Evolutionary conservation across 64 coral and sea anemone species (phyloP), one percentile per base, ranked within the genome.

Genomic region (Pocillopora damicornis): DNA sequence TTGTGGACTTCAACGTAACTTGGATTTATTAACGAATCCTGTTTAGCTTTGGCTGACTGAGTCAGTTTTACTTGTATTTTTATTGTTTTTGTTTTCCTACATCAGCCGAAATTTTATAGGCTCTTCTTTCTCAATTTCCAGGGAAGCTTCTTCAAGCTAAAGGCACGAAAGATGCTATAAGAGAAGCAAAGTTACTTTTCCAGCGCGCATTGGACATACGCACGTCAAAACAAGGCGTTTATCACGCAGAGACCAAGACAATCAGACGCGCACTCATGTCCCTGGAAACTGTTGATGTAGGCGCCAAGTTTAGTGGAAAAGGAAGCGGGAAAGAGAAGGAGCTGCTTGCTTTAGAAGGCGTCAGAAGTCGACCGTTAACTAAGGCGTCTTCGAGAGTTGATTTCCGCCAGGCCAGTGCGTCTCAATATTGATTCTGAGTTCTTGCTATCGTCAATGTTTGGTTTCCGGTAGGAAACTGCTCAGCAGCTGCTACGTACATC

Each of bases 161-260:
- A 63, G 74, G 76, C 37, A 91, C 83, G 15, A 95, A 94, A 79
- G 96, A 95, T 58, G 88, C 93, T 0, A 88, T 68, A 63, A 71
- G 59, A 60, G 97, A 99, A 86, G 91, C 93, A 10, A 88, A 89
- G 37, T 59, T 83, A 20, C 88, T 93, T 20, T 74, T 95, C 7
- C 97, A 99, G 62, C 87, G 93, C 13, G 87, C 97, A 23, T 60
- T 99, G 23, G 97, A 99, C 79, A 99, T 99, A 80, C 88, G 88
- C 17, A 90, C 97, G 18, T 37, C 88, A 60, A 87, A 95, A 37
- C 79, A 95, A 34, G 97, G 97, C 0, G 90, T 99, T n/a, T 95
- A 99, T 58, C 90, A 99, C 81, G 60, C 60, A 67, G 60, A 76
- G 11, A 95, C 93, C 37, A 95, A 95, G 73, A 45, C 80, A 11